Percentiles rank a stretch among this genome's conserved stretches.
These are phyloP conservation scores for Alethe diademata DNA, from an alignment of 2,113 vertebrate genomes.

Conservation along the genomic window DNA sequence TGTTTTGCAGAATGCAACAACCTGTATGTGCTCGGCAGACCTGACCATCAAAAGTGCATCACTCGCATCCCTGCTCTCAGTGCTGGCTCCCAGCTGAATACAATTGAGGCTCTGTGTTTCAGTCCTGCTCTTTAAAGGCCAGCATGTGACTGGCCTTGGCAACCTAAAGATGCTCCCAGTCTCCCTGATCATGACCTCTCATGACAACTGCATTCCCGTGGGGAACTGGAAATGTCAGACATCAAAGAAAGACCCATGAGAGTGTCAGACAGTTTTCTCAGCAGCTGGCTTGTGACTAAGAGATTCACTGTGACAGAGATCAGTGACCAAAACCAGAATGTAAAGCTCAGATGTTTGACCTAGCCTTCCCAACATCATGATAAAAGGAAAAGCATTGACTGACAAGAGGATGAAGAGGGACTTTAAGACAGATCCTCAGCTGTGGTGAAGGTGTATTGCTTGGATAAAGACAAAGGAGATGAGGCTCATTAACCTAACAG, in stretches of 20 bases:
- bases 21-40: neutral
- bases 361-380: neutral
- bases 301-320: neutral
- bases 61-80: neutral
- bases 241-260: neutral
- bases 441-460: neutral
- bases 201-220: neutral
- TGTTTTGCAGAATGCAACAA: neutral
- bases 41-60: neutral
- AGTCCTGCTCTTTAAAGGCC: neutral
- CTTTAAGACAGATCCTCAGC: neutral
- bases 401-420: neutral
- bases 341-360: neutral
- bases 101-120: neutral
- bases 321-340: neutral
- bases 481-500: neutral
- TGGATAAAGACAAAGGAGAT: neutral
- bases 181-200: neutral
- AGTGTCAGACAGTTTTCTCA: neutral
- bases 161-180: neutral
- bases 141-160: neutral
- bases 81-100: neutral
- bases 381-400: neutral
- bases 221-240: neutral
- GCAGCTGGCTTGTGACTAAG: neutral